A percentile compares a stretch with the other conserved stretches of the same genome.
phyloP scores from a whole-genome alignment of 1,140 invertebrate genomes.

The Meteorus sp. region DNA sequence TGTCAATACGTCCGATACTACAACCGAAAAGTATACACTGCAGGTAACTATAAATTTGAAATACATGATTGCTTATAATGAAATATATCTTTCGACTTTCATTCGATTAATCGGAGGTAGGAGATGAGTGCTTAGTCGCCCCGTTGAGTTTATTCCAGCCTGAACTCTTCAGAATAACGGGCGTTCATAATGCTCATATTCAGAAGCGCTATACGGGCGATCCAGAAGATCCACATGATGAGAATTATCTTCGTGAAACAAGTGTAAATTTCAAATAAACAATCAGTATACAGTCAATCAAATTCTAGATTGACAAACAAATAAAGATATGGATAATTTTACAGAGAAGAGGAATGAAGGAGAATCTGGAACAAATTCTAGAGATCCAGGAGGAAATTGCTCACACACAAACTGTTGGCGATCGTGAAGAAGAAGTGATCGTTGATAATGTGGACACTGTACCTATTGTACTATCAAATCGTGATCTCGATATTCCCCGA shows the following conservation, averaged over 20 bases:
- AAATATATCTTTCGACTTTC: no score
- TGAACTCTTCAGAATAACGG: slow-evolving; percentile 84
- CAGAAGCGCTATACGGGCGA: slow-evolving; percentile 78
- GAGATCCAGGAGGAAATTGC: slow-evolving; percentile 53
- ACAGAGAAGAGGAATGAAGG: slow-evolving; percentile 67
- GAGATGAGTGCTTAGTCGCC: slow-evolving; percentile 91
- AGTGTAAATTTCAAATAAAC: slow-evolving; percentile 62
- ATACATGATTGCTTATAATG: slow-evolving; percentile 5
- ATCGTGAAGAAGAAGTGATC: slow-evolving; percentile 80
- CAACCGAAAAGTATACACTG: slow-evolving; percentile 74
- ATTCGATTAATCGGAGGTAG: slow-evolving; percentile 67
- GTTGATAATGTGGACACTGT: slow-evolving; percentile 74
- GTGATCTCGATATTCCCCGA: slow-evolving; percentile 57
- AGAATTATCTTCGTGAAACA: slow-evolving; percentile 86
- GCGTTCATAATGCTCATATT: slow-evolving; percentile 70
- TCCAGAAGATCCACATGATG: slow-evolving; percentile 92
- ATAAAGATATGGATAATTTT: slow-evolving; percentile 16
- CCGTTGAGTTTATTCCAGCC: slow-evolving; percentile 87
- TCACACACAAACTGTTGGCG: slow-evolving; percentile 47
- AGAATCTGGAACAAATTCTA: slow-evolving; percentile 61
- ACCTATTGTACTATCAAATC: slow-evolving; percentile 50
- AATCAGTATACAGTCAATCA: background rate
- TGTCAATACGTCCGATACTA: slow-evolving; percentile 72
- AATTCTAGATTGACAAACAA: background rate
- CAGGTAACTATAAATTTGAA: slow-evolving; percentile 46